Base-by-base conservation (phyloP, 1,140 invertebrate species). In the Zaprionus tsacasi region DNA sequence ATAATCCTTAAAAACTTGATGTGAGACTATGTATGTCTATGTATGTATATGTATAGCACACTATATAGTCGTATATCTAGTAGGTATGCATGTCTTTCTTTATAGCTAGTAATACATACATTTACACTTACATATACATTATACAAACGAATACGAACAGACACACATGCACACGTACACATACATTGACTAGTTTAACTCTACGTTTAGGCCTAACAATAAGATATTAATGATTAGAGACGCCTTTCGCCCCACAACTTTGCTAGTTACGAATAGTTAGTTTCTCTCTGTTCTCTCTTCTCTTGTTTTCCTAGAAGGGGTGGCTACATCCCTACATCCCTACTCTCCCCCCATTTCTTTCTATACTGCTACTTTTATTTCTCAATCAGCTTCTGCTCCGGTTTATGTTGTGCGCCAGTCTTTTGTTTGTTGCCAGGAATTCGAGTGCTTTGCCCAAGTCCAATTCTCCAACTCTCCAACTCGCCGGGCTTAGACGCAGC, bases 401-500 rank as follows among this genome's bases (percentile, higher is more conserved):
- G n/a, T 81, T 87, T 76, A 58, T 69, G 67, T 76, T 88, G 81
- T 88, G 81, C 85, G 86, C 81, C 85, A 88, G 85, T 88, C 85
- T 88, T 88, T 89, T 81, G 69, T 81, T 81, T 87, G 69, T 69
- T 86, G 85, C 81, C 81, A 83, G 73, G 80, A 78, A 76, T 78
- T 68, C 50, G 65, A 74, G 56, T 54, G 65, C 55, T 57, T 38
- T 13, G 60, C 8, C 7, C 25, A 43, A 10, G 21, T 50, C 45
- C 45, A 30, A 30, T 30, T 30, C 27, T 30, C 27, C 27, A 6
- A 30, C 27, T 30, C 27, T 30, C 27, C 3, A 50, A 50, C 45
- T 50, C 10, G 45, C 56, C n/a, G 21, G 64, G 69, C 64, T 95
- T 95, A 96, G 83, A 96, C 95, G 93, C 95, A 96, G 93, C 95